Percentiles rank a stretch among this genome's conserved stretches.
phyloP scores from a whole-genome alignment of 2,888 invertebrate genomes.

The Eremobia ochroleuca region DNA sequence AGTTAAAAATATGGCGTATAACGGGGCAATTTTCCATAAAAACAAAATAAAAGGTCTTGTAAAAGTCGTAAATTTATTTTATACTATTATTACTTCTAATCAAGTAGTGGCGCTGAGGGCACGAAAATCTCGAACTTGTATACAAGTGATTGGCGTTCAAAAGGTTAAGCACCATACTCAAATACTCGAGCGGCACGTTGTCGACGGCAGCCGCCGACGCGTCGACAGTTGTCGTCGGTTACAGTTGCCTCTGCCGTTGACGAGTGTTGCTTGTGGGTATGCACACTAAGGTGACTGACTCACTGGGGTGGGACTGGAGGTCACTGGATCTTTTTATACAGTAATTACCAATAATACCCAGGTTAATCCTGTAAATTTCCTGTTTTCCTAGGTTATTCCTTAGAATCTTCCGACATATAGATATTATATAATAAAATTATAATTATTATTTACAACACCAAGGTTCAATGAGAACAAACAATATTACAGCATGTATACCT shows the following conservation, averaged over 20 bases:
- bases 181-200: neutral
- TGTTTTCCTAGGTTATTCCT: neutral
- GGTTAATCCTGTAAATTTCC: neutral
- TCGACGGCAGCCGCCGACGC: no score
- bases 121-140: no score
- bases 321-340: neutral
- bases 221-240: no score
- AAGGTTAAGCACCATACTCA: neutral
- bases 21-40: no score
- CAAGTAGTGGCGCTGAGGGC: no score
- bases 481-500: conserved; percentile 80
- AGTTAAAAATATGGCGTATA: no score
- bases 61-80: no score
- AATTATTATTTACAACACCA: neutral
- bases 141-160: no score
- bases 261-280: neutral
- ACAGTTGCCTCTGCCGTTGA: no score
- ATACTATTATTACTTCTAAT: no score
- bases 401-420: neutral
- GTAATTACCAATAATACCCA: no score
- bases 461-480: conserved; percentile 37
- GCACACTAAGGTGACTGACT: neutral
- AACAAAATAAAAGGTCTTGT: no score
- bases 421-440: neutral
- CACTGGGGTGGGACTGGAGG: neutral